A percentile compares a stretch with the other conserved stretches of the same genome.
phyloP scores from a whole-genome alignment of 2,888 invertebrate genomes.

The Arrhopalites spinosus region DNA sequence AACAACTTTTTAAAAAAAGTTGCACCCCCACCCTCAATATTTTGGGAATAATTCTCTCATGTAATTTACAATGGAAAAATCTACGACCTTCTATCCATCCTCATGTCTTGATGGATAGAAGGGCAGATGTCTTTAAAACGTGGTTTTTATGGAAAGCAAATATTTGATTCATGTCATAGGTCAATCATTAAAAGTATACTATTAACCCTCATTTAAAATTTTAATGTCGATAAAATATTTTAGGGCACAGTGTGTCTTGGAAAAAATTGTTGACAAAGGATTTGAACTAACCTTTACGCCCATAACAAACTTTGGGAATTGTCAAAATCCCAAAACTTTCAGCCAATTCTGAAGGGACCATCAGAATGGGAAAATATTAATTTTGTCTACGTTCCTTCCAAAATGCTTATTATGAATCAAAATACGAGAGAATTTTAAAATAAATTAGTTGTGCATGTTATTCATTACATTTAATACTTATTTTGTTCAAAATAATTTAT shows the following conservation, averaged over 20 bases:
- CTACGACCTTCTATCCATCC: no score
- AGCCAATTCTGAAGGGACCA: not conserved
- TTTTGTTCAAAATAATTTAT: no score
- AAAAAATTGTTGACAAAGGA: slow-evolving; percentile 26
- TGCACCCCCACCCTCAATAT: slow-evolving; percentile 20
- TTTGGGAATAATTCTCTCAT: slow-evolving; percentile 7
- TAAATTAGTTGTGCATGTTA: not conserved
- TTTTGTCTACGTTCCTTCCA: slow-evolving; percentile 9
- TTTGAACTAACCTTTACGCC: slow-evolving; percentile 7
- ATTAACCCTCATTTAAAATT: no score
- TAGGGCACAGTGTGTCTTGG: slow-evolving; percentile 35
- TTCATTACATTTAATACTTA: not conserved
- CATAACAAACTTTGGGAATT: not conserved
- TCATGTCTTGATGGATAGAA: slow-evolving; percentile 8
- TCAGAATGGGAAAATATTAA: slow-evolving; percentile 13
- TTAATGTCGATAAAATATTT: no score
- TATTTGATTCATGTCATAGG: no score
- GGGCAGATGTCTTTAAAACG: slow-evolving; percentile 28
- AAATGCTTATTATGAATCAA: not conserved
- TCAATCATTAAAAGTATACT: no score
- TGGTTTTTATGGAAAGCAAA: slow-evolving; percentile 35
- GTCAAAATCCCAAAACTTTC: no score
- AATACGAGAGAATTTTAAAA: not conserved
- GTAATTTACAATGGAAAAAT: slow-evolving; percentile 20
- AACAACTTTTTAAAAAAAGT: not conserved